Evolutionary conservation across 1,140 invertebrate genomes (phyloP).

Genomic region (Battus philenor): DNA sequence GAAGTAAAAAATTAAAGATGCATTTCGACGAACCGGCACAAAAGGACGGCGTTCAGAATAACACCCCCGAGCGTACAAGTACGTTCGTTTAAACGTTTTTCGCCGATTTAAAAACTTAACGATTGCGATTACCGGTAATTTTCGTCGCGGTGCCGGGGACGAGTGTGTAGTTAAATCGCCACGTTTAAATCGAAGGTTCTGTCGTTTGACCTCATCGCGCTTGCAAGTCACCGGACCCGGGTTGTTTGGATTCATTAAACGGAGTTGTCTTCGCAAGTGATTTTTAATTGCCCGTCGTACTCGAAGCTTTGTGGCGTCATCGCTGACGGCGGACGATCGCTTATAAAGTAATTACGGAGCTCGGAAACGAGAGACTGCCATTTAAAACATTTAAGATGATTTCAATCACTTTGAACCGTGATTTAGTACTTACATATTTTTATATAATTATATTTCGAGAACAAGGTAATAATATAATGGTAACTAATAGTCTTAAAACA

Average conservation of each 20-base stretch:
- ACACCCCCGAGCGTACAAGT: background rate
- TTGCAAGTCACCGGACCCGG: too few relatives aligned
- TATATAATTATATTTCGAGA: too few relatives aligned
- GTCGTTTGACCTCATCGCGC: background rate
- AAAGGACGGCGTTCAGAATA: background rate
- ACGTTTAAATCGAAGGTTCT: constrained; percentile 3
- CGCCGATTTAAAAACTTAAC: constrained; percentile 10
- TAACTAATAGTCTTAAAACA: too few relatives aligned
- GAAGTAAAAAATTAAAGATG: background rate
- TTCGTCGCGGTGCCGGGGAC: background rate
- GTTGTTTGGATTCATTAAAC: too few relatives aligned
- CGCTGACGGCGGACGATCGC: constrained; percentile 1
- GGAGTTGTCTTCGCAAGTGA: constrained; percentile 9
- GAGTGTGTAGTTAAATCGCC: background rate
- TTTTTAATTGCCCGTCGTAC: constrained; percentile 11
- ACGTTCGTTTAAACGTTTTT: constrained; percentile 2
- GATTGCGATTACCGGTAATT: constrained; percentile 10
- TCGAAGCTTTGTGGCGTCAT: background rate
- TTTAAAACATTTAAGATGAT: too few relatives aligned
- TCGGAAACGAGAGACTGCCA: too few relatives aligned
- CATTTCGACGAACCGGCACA: background rate
- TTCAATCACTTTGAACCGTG: too few relatives aligned
- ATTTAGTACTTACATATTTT: too few relatives aligned
- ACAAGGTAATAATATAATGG: too few relatives aligned
- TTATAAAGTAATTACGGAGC: constrained; percentile 5